These are phyloP conservation scores for Machimus rusticus DNA, from an alignment of 2,888 invertebrate genomes.

Conservation along the genomic window DNA sequence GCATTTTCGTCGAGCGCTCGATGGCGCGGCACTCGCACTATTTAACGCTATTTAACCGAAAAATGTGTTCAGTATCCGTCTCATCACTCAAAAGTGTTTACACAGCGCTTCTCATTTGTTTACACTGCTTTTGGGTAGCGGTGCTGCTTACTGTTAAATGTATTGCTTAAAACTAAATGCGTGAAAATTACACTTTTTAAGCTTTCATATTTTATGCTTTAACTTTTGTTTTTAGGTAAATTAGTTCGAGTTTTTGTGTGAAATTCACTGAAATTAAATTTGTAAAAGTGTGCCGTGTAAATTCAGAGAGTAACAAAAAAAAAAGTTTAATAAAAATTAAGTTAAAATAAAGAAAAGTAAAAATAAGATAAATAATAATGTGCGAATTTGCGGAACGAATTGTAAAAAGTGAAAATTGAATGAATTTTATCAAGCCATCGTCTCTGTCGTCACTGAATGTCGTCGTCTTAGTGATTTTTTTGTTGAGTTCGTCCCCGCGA, in stretches of 20 bases:
- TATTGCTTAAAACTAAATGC: background rate
- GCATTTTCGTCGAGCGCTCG: background rate
- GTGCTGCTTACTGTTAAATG: background rate
- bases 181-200: too few relatives aligned
- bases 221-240: background rate
- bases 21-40: constrained; percentile 10
- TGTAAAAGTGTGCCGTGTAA: background rate
- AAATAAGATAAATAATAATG: background rate
- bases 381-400: background rate
- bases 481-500: background rate
- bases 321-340: background rate
- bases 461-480: background rate
- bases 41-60: constrained; percentile 7
- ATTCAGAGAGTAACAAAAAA: background rate
- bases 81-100: constrained; percentile 28
- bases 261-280: background rate
- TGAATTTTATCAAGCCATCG: background rate
- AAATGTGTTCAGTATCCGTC: constrained; percentile 34
- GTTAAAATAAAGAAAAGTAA: background rate
- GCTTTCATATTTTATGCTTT: too few relatives aligned
- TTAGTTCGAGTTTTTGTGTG: background rate
- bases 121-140: background rate
- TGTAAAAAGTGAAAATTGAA: background rate
- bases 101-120: constrained; percentile 15
- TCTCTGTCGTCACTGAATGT: background rate